These are phyloP conservation scores for Hestina assimilis DNA, from an alignment of 1,140 invertebrate species.

Conservation along the genomic window DNA sequence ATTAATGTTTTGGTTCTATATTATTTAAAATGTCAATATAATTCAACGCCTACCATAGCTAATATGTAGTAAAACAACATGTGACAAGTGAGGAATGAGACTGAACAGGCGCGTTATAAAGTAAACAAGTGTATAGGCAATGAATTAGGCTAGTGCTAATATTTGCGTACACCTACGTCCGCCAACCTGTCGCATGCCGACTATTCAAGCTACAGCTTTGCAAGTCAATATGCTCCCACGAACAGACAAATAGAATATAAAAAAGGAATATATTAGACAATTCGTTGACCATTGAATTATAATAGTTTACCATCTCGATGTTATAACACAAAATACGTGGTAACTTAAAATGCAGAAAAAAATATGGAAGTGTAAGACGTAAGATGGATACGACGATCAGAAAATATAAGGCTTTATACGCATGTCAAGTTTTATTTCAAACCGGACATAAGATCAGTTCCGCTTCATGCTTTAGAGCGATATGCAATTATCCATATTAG, in stretches of 20 bases:
- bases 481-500: slow-evolving; percentile 38
- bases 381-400: too few relatives aligned
- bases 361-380: too few relatives aligned
- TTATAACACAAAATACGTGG: too few relatives aligned
- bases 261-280: slow-evolving; percentile 4
- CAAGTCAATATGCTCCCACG: slow-evolving; percentile 61
- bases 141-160: slow-evolving; percentile 69
- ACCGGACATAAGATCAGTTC: slow-evolving; percentile 15
- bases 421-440: background rate
- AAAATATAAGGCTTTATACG: too few relatives aligned
- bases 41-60: background rate
- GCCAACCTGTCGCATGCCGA: slow-evolving; percentile 54
- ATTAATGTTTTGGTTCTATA: too few relatives aligned
- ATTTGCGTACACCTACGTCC: slow-evolving; percentile 73
- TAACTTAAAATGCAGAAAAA: too few relatives aligned
- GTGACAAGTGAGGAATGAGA: slow-evolving; percentile 1
- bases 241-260: slow-evolving; percentile 24
- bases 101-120: slow-evolving; percentile 49
- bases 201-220: slow-evolving; percentile 23
- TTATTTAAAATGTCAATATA: background rate
- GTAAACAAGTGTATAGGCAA: slow-evolving; percentile 48
- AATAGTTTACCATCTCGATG: too few relatives aligned
- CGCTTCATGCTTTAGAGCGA: slow-evolving; percentile 29
- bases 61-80: background rate
- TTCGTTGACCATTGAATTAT: background rate